These are phyloP conservation scores for Samia ricini DNA, from an alignment of 1,140 invertebrate genomes.

Conservation along the genomic window DNA sequence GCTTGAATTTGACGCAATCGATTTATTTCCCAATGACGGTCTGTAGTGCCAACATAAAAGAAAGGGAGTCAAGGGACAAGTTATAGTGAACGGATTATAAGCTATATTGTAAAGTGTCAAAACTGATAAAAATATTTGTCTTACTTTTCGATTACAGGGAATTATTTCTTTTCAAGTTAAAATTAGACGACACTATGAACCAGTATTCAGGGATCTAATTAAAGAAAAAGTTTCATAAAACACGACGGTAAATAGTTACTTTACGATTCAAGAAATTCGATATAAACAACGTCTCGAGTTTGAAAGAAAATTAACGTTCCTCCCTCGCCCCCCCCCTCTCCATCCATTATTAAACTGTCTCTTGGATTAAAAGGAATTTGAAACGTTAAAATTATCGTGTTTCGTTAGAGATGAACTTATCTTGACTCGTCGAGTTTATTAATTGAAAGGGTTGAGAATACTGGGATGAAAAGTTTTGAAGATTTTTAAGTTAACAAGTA, in stretches of 20 bases:
- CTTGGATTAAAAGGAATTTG: not conserved
- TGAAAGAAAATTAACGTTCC: not conserved
- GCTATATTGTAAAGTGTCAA: no score
- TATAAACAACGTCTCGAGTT: not conserved
- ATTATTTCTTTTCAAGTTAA: not conserved
- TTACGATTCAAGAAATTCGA: not conserved
- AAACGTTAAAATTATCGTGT: not conserved
- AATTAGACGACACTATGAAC: not conserved
- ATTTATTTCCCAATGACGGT: no score
- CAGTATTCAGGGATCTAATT: not conserved
- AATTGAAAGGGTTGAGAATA: not conserved
- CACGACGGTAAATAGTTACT: not conserved
- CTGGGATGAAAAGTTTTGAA: not conserved
- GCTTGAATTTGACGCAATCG: no score
- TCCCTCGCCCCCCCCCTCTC: no score
- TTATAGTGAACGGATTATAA: no score
- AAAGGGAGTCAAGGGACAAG: no score
- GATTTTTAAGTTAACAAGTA: no score
- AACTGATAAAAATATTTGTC: not conserved
- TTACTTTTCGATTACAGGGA: not conserved
- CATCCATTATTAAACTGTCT: not conserved
- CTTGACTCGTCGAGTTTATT: slow-evolving; percentile 1
- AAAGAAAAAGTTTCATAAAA: not conserved
- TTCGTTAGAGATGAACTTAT: not conserved
- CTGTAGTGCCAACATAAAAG: no score